A percentile compares a stretch with the other conserved stretches of the same genome.
Conservation (phyloP, 2,113 vertebrate genomes). For the Sorex araneus region DNA sequence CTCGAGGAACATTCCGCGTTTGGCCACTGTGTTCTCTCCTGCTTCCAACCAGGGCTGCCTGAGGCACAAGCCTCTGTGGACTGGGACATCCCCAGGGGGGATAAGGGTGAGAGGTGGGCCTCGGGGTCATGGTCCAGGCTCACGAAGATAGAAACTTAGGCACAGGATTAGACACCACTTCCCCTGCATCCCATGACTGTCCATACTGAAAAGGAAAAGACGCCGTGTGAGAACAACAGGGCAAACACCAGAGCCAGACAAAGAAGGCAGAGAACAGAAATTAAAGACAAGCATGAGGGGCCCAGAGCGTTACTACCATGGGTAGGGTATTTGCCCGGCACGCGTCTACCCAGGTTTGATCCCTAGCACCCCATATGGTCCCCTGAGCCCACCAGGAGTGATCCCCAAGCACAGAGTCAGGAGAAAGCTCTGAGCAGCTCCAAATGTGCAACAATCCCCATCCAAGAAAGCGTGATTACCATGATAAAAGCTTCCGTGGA, state of each 20-base stretch:
- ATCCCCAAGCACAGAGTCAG: too few species aligned
- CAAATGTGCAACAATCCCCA: neutral
- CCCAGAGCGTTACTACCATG: too few species aligned
- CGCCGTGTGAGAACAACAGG: neutral
- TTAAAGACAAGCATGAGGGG: too few species aligned
- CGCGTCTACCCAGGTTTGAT: too few species aligned
- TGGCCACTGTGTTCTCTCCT: neutral
- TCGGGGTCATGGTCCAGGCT: neutral
- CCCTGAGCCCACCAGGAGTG: too few species aligned
- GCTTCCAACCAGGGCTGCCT: too few species aligned
- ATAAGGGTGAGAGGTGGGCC: neutral
- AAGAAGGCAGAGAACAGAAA: too few species aligned
- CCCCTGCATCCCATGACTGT: neutral
- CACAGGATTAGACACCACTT: neutral
- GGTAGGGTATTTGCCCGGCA: too few species aligned
- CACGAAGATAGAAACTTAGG: neutral
- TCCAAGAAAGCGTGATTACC: neutral
- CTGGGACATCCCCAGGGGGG: neutral
- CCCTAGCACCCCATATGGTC: too few species aligned
- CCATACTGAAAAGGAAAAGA: neutral
- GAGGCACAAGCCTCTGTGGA: too few species aligned
- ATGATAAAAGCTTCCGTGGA: neutral
- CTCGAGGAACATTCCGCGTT: too few species aligned
- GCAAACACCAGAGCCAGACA: neutral
- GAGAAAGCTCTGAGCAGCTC: neutral